Evolutionary conservation across 2,113 vertebrate species (phyloP).

Genomic region (Proterorhinus semilunaris): DNA sequence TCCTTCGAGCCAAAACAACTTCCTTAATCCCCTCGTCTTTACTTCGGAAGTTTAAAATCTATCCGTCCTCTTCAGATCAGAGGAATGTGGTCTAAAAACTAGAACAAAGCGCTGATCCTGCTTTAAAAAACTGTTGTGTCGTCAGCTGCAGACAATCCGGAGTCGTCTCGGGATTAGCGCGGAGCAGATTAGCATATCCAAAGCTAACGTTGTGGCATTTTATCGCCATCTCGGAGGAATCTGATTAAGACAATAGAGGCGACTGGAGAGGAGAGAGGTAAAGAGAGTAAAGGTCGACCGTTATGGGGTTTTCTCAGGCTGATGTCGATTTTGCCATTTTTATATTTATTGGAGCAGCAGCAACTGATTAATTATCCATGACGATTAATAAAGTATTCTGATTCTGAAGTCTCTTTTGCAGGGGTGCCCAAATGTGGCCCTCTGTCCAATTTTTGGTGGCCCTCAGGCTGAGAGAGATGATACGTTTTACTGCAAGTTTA

Average conservation of each 20-base stretch:
- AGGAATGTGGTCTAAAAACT: neutral
- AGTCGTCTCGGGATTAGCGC: constrained; percentile 47
- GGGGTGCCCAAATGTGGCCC: no score
- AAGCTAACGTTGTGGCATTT: constrained; percentile 43
- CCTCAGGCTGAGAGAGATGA: no score
- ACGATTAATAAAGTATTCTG: no score
- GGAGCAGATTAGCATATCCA: constrained; percentile 36
- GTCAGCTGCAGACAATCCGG: constrained; percentile 44
- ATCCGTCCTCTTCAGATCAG: neutral
- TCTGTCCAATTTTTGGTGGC: no score
- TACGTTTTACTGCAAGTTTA: no score
- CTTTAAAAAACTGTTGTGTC: constrained; percentile 43
- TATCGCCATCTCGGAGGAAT: constrained; percentile 43
- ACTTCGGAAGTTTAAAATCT: neutral
- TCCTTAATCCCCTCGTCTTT: neutral
- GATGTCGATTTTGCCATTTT: no score
- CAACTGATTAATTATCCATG: no score
- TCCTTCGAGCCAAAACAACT: neutral
- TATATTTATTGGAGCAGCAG: no score
- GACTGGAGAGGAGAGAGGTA: no score
- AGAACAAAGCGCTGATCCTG: constrained; percentile 5
- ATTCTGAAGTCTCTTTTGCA: no score
- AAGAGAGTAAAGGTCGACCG: neutral
- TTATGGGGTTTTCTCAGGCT: no score
- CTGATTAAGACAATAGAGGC: constrained; percentile 15